These are phyloP conservation scores for Gymnosoma rotundatum DNA, from an alignment of 2,888 invertebrate genomes.

Conservation along the genomic window DNA sequence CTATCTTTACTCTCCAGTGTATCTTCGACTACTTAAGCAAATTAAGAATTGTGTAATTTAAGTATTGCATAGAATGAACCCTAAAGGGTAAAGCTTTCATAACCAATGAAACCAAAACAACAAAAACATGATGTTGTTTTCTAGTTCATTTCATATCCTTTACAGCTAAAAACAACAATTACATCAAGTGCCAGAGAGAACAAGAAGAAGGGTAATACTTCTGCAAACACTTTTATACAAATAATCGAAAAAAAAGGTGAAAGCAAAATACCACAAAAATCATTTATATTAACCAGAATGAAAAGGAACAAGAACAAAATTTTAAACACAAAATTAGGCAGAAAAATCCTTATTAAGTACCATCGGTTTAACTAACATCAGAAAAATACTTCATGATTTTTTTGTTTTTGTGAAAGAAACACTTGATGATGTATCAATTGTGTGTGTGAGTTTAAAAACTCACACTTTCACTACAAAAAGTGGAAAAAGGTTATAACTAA, in stretches of 20 bases:
- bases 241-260: constrained; percentile 24
- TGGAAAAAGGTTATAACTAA: too few relatives aligned
- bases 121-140: constrained; percentile 26
- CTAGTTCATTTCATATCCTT: background rate
- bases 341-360: constrained; percentile 55
- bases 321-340: constrained; percentile 23
- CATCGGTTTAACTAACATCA: constrained; percentile 35
- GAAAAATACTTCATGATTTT: constrained; percentile 19
- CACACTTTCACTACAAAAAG: too few relatives aligned
- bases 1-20: background rate
- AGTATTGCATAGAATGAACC: constrained; percentile 43
- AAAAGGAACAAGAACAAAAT: background rate
- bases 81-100: constrained; percentile 66
- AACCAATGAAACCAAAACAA: constrained; percentile 68
- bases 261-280: background rate
- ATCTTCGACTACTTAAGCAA: constrained; percentile 50
- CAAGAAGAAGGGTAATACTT: constrained; percentile 19
- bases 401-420: too few relatives aligned
- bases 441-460: background rate
- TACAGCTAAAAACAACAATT: background rate
- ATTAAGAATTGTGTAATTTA: constrained; percentile 63
- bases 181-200: background rate
- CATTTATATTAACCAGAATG: background rate
- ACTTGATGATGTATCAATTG: constrained; percentile 46
- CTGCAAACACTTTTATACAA: constrained; percentile 32